Evolutionary conservation across 2,797 vertebrate species (phyloP).

Genomic region (Leptoclinus maculatus): DNA sequence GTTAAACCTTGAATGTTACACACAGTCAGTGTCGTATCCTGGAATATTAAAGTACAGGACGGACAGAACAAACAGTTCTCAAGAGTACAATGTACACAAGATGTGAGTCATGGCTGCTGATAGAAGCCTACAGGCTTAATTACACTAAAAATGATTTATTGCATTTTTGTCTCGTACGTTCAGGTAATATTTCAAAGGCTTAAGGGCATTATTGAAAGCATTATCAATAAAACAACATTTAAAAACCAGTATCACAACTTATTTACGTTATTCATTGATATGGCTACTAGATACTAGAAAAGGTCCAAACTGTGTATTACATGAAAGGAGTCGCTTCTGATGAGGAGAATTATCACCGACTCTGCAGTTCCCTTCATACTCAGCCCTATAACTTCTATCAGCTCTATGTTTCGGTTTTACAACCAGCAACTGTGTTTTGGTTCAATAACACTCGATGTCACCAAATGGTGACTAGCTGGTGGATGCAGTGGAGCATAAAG

Average conservation of each 20-base stretch:
- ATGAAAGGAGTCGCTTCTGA: neutral
- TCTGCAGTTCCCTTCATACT: neutral
- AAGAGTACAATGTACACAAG: neutral
- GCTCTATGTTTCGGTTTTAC: neutral
- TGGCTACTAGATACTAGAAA: neutral
- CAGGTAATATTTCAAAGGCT: neutral
- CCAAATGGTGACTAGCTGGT: neutral
- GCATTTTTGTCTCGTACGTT: conserved; percentile 1
- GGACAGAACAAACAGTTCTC: neutral
- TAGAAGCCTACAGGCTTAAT: neutral
- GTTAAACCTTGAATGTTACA: conserved; percentile 26
- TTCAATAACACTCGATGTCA: neutral
- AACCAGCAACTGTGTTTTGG: neutral
- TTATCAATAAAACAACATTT: neutral
- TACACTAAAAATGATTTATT: neutral
- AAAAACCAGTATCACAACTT: neutral
- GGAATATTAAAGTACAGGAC: conserved; percentile 16
- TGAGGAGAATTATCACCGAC: neutral
- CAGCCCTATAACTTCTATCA: neutral
- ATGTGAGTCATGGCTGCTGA: conserved; percentile 6
- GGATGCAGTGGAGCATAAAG: too few species aligned
- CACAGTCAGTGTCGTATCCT: neutral
- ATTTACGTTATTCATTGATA: conserved; percentile 4
- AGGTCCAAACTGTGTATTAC: neutral
- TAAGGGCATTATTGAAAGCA: neutral